Conservation (phyloP, 2,113 vertebrate genomes). For the Aptenodytes patagonicus region DNA sequence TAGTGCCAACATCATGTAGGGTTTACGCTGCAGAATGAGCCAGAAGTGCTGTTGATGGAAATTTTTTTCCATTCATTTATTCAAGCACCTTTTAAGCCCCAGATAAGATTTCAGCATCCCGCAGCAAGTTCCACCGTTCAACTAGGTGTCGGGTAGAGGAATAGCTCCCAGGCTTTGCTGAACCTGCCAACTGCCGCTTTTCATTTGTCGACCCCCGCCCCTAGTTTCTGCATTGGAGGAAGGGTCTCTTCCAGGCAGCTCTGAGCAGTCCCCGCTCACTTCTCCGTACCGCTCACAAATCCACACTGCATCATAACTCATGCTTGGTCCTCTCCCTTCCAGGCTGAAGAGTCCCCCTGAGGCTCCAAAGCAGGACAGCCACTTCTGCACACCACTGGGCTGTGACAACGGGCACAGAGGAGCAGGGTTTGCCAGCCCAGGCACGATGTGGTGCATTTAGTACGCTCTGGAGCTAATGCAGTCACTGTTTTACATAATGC, state of each 20-base stretch:
- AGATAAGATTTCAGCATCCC: neutral
- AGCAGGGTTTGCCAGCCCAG: neutral
- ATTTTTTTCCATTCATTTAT: neutral
- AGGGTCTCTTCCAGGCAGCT: neutral
- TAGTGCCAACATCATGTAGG: neutral
- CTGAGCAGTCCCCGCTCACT: neutral
- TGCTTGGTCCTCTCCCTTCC: accelerated
- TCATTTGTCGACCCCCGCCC: too few relatives aligned
- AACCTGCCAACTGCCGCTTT: neutral
- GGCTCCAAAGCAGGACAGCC: neutral
- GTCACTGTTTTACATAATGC: neutral
- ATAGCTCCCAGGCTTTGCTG: neutral
- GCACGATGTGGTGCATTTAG: neutral
- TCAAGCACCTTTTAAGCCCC: neutral
- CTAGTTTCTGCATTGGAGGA: neutral
- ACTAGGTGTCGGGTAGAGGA: neutral
- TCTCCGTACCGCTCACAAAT: neutral
- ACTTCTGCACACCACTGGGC: neutral
- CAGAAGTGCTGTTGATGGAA: neutral
- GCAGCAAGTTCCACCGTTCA: neutral
- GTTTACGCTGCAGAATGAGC: neutral
- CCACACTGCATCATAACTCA: neutral
- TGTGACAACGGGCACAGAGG: neutral
- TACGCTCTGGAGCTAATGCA: neutral
- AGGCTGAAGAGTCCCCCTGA: neutral